Percentiles rank a stretch among this genome's conserved stretches.
phyloP scores from a whole-genome alignment of 2,113 vertebrate species.

The Macquaria australasica region DNA sequence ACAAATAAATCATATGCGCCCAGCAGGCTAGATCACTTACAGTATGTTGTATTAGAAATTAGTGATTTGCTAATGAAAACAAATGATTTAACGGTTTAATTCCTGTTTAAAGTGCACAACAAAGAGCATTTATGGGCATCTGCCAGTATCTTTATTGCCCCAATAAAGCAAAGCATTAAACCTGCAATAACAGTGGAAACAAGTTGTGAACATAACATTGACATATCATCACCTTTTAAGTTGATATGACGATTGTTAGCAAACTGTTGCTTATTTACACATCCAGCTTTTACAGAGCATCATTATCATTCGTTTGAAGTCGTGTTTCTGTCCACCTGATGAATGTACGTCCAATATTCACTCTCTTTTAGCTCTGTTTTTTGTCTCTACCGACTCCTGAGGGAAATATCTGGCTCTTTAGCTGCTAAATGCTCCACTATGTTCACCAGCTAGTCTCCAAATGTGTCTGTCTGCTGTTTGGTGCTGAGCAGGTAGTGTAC shows the following conservation, averaged over 20 bases:
- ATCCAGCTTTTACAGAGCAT: not conserved
- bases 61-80: not conserved
- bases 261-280: not conserved
- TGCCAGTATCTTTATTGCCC: not conserved
- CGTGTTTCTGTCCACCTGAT: not conserved
- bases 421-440: too few species aligned
- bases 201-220: not conserved
- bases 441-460: too few species aligned
- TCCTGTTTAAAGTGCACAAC: not conserved
- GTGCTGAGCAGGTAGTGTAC: too few species aligned
- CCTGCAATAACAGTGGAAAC: not conserved
- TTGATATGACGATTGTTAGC: not conserved
- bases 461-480: too few species aligned
- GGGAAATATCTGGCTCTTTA: too few species aligned
- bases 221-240: not conserved
- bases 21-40: conserved; percentile 3
- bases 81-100: conserved; percentile 25
- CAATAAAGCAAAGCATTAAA: conserved; percentile 17
- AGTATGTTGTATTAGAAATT: not conserved
- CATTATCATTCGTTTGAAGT: not conserved
- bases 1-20: conserved; percentile 1
- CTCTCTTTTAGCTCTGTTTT: too few species aligned
- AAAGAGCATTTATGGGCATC: not conserved
- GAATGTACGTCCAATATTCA: not conserved
- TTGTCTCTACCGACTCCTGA: too few species aligned